phyloP scores from a whole-genome alignment of 2,888 invertebrate species.

The Epirrhoe alternata region DNA sequence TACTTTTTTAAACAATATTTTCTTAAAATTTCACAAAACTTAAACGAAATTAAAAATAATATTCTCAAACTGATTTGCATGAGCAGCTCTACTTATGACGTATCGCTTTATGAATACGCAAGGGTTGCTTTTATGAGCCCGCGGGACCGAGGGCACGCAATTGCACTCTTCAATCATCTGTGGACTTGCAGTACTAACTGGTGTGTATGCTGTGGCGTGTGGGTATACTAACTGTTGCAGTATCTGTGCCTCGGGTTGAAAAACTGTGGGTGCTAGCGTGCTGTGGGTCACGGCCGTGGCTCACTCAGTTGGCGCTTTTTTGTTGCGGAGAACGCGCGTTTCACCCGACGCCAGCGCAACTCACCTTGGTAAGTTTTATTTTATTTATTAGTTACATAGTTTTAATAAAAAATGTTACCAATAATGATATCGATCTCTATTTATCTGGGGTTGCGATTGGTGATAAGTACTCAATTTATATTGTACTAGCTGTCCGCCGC shows the following conservation, averaged over 20 bases:
- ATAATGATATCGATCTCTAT: background rate
- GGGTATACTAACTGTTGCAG: constrained; percentile 19
- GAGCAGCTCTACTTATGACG: constrained; percentile 50
- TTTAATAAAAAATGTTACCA: background rate
- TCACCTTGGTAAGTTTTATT: constrained; percentile 51
- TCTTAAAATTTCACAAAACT: background rate
- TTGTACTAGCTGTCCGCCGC: too few species aligned
- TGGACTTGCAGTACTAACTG: constrained; percentile 13
- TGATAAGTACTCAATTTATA: background rate
- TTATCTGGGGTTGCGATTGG: background rate
- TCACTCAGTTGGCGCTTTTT: constrained; percentile 68
- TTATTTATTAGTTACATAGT: constrained; percentile 23
- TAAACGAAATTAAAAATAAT: background rate
- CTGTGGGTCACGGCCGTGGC: constrained; percentile 63
- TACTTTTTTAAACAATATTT: background rate
- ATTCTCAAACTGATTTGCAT: constrained; percentile 38
- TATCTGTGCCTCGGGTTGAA: constrained; percentile 58
- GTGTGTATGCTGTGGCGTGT: constrained; percentile 10
- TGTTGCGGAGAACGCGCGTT: constrained; percentile 65
- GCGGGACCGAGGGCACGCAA: constrained; percentile 64
- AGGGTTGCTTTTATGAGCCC: constrained; percentile 71
- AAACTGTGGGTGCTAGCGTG: constrained; percentile 58
- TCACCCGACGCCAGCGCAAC: constrained; percentile 61
- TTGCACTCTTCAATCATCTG: constrained; percentile 20
- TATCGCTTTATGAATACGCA: constrained; percentile 75